Base-by-base conservation (phyloP, 2,888 invertebrate species). In the Leucoma salicis region DNA sequence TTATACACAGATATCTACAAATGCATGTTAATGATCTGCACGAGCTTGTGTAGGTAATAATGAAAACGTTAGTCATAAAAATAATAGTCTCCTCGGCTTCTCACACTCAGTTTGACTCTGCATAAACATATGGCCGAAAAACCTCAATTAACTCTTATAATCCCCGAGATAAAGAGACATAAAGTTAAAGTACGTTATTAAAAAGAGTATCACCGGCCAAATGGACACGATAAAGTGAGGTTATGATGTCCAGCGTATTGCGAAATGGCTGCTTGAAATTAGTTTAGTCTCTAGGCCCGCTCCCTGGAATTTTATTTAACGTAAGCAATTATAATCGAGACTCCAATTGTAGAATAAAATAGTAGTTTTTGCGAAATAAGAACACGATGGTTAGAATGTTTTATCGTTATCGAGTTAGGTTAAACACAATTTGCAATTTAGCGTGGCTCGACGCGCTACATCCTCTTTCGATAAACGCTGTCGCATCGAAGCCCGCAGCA, bases 181-280 rank as follows among this genome's bases (percentile, higher is more conserved):
- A 78, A 86, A 83, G 83, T 78, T 83, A 78, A 87, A 86, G 78
- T 69, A 82, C 72, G 79, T 70, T 82, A 82, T 85, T 82, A 85
- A 85, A 86, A 85, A 83, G 76, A 79, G 75, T 71, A 78, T 77
- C 73, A 71, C 68, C 66, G 65, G 82, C 81, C 84, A 82, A 86
- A 86, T 83, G 80, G 75, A 73, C 70, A 73, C 76, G 68, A 79
- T 82, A 81, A 82, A 83, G 73, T 70, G 67, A 75, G 70, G 78
- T 71, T 82, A 78, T 82, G 75, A 77, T 74, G 78, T 66, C 70
- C 70, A 74, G 71, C 72, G 74, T 77, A 68, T 74, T 79, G 71
- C 67, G 69, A 71, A 78, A 82, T 74, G 73, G 75, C 70, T 52
- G 69, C 65, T 71, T 66, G 66, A 74, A 77, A 81, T 78, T 76